A percentile compares a stretch with the other conserved stretches of the same genome.
Conservation (phyloP, 2,113 vertebrate genomes). For the Melanocharis versteri region DNA sequence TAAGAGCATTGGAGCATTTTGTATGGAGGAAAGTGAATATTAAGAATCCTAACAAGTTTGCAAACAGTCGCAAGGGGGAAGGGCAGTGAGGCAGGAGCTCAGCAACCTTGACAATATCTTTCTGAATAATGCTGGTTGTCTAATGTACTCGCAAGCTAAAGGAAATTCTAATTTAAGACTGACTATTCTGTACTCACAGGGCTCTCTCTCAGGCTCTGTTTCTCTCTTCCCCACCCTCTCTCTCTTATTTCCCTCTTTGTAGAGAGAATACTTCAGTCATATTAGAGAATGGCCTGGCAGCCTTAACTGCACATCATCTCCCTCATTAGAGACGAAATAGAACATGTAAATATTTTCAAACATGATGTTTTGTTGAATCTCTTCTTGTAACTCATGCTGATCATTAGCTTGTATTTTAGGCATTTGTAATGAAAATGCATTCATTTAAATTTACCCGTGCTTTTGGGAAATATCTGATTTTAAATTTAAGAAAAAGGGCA, state of each 20-base stretch:
- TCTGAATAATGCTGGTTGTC: background rate
- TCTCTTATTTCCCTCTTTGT: background rate
- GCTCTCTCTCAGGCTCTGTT: background rate
- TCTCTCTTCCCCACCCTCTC: background rate
- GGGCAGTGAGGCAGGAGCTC: background rate
- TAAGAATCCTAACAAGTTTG: background rate
- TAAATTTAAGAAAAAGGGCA: background rate
- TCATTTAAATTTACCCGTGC: background rate
- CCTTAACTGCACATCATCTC: background rate
- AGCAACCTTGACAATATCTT: background rate
- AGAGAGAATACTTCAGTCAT: background rate
- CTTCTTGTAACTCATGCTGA: conserved; percentile 27
- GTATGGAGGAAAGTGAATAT: background rate
- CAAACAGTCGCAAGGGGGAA: background rate
- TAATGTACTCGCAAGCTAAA: background rate
- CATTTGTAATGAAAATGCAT: conserved; percentile 16
- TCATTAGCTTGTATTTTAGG: conserved; percentile 31
- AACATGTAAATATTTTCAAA: conserved; percentile 57
- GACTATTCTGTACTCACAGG: background rate
- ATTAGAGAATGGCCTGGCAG: conserved; percentile 10
- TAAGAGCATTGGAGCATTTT: background rate
- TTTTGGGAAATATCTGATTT: background rate
- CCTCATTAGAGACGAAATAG: background rate
- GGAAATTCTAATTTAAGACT: background rate
- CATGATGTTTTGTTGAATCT: conserved; percentile 15